Base-by-base conservation (phyloP, 1,140 invertebrate species). In the Achroia grisella region DNA sequence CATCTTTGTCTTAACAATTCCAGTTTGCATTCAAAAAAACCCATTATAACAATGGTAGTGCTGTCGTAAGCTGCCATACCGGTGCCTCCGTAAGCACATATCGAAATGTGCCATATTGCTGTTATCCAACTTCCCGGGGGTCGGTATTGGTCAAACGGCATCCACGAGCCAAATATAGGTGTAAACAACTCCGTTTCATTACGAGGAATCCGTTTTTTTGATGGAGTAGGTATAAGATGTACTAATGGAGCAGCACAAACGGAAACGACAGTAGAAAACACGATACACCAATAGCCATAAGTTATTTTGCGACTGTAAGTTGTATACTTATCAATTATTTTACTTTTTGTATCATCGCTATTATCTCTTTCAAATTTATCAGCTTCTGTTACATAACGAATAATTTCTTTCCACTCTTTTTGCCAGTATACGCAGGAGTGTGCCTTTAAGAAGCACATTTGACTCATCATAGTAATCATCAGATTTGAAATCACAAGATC, bases 121-220 rank as follows among this genome's bases (percentile, higher is more conserved):
- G 68, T 76, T 0, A 76, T 46, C 71, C 71, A 81, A 17, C 41
- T 56, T 1, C 71, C 75, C 13, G 79, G 75, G 0, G 56, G 71
- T 14, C 58, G 51, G 27, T 76, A 56, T 44, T 78, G 79, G 45
- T 83, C 64, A 39, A 73, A 66, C 0, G 79, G 79, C 47, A 71
- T 57, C 71, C 75, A 83, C 12, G 75, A 71, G 39, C 71, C 79
- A 28, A 78, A 76, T 28, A 83, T 79, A 27, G 81, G 79, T 8
- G 75, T 71, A 49, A 79, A 83, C 0, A 35, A 17, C 45, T 79
- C 79, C 5, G 62, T 68, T n/a, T 70, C 76, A 52, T 76, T 78
- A 5, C 31, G 45, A 6, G 77, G 30, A n/a, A 56, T 58, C 35
- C 74, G 60, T 10, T 71, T 52, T 17, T 67, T 74, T 2, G 17